Base-by-base conservation (phyloP, 2,113 vertebrate species). In the Catagonus wagneri region DNA sequence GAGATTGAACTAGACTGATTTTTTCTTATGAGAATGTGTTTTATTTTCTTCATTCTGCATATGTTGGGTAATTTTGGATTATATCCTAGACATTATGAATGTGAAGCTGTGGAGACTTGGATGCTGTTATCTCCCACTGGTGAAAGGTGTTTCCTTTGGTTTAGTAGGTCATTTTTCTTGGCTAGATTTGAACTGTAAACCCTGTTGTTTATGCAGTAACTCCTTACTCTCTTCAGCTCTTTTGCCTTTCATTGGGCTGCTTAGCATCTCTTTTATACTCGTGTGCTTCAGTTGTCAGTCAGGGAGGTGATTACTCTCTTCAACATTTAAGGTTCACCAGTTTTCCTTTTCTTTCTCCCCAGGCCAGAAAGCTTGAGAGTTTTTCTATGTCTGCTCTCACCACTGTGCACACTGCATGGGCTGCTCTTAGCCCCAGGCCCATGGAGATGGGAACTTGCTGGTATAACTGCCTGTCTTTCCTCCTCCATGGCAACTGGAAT, bases 21-120 rank as follows among this genome's bases (percentile, higher is more conserved):
- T 79, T 83, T 89, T 89, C 39, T 93, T 88, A 63, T 78, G 79
- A 86, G 74, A 95, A 89, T 27, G 69, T 69, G 25, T 95, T 96
- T 90, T 39, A 89, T 94, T 95, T 95, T 92, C 54, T 81, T 93
- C 29, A n/a, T 78, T 84, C 54, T 95, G 85, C 19, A 2, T 36
- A 60, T 44, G 2, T 39, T 75, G 84, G 74, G 15, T 44, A 56
- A 27, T 85, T 96, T 91, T 94, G 65, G 74, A 93, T 56, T 69
- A 27, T 63, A 39, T 95, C 52, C 83, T 83, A 61, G 74, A 92
- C 50, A 29, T 90, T 54, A 52, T 93, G 69, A 92, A 93, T 36
- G 25, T 75, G 83, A 58, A 97, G 27, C 34, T 88, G 34, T 91
- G 66, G 36, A 78, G 74, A 90, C 34, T 92, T n/a, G 92, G 68